Evolutionary conservation across 2,797 vertebrate genomes (phyloP).

Genomic region (Pseudomugil tenellus): DNA sequence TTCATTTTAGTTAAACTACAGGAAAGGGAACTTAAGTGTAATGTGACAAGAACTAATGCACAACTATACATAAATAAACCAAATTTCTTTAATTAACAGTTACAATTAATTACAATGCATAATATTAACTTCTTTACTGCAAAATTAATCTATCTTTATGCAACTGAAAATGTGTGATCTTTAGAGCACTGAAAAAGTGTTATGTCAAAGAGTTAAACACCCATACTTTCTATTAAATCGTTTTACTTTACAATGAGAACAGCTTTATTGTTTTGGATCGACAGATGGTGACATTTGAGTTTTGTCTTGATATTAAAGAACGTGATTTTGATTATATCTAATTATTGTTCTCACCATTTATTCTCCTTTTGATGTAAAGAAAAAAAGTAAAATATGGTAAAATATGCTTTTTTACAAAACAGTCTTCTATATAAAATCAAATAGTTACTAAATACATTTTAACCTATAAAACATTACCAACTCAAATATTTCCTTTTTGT

Average conservation of each 20-base stretch:
- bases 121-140: background rate
- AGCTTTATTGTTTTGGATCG: background rate
- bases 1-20: background rate
- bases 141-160: background rate
- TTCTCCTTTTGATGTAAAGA: no score
- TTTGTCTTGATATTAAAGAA: no score
- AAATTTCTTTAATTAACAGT: background rate
- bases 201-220: background rate
- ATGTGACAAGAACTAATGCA: background rate
- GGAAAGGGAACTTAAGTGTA: background rate
- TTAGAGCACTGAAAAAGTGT: constrained; percentile 1
- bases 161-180: background rate
- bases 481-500: no score
- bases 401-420: no score
- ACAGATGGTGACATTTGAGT: no score
- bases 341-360: no score
- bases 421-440: no score
- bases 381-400: no score
- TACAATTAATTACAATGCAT: background rate
- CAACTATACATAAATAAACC: background rate
- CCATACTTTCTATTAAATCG: no score
- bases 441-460: no score
- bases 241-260: constrained; percentile 2
- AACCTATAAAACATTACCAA: no score
- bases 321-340: no score